phyloP scores from a whole-genome alignment of 1,140 invertebrate species.

The Eueides isabella region DNA sequence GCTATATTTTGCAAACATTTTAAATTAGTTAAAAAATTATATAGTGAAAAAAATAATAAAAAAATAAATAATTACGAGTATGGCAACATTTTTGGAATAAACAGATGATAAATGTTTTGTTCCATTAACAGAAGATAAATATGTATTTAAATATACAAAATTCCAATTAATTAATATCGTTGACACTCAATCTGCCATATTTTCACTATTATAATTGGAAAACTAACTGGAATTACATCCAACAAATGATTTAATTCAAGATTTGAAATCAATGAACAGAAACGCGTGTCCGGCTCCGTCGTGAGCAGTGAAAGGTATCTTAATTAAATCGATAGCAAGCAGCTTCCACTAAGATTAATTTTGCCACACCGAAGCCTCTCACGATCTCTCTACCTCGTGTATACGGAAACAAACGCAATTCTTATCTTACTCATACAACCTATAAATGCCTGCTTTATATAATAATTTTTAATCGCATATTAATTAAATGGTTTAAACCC shows the following conservation, averaged over 20 bases:
- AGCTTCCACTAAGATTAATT: constrained; percentile 37
- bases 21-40: too few species aligned
- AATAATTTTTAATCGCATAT: not conserved
- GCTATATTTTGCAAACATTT: too few species aligned
- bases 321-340: constrained; percentile 40
- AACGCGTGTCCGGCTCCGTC: constrained; percentile 4
- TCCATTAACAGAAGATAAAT: too few species aligned
- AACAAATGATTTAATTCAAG: constrained; percentile 14
- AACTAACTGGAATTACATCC: not conserved
- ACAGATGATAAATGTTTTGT: too few species aligned
- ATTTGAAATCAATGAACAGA: constrained; percentile 11
- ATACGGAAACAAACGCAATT: constrained; percentile 19
- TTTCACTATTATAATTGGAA: constrained; percentile 2
- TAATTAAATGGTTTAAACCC: too few species aligned
- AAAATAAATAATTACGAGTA: too few species aligned
- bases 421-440: not conserved
- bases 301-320: constrained; percentile 39
- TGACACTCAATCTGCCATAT: not conserved
- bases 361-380: constrained; percentile 28
- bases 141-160: not conserved
- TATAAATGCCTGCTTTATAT: constrained; percentile 6
- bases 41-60: too few species aligned
- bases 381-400: constrained; percentile 26
- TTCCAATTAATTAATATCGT: not conserved
- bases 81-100: too few species aligned